Evolutionary conservation across 2,113 vertebrate species (phyloP).

Genomic region (Raja brachyura): DNA sequence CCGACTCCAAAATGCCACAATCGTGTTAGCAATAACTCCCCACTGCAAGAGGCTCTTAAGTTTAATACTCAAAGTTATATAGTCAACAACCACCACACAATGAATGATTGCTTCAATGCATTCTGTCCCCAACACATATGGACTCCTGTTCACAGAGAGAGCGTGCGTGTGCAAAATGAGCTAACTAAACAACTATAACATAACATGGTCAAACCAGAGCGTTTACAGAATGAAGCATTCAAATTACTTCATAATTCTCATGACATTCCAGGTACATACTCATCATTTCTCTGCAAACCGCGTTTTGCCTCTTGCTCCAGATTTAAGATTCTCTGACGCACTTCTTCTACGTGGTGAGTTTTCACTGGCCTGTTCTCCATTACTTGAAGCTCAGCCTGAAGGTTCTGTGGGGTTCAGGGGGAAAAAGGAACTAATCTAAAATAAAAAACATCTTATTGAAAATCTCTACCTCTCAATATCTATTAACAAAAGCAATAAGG

Average conservation of each 20-base stretch:
- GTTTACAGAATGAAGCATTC: not conserved
- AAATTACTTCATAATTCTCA: not conserved
- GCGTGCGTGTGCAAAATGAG: not conserved
- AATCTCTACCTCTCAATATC: not conserved
- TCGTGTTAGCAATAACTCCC: not conserved
- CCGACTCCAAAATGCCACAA: too few relatives aligned
- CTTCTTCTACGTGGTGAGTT: slow-evolving; percentile 43
- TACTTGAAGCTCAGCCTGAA: slow-evolving; percentile 42
- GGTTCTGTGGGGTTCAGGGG: not conserved
- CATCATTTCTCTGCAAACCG: slow-evolving; percentile 51
- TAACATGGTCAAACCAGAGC: too few relatives aligned
- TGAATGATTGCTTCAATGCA: not conserved
- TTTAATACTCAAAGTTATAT: not conserved
- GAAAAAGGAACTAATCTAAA: not conserved
- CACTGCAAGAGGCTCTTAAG: not conserved
- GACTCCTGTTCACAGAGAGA: not conserved
- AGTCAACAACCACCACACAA: not conserved
- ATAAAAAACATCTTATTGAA: not conserved
- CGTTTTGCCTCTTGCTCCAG: slow-evolving; percentile 44
- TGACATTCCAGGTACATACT: slow-evolving; percentile 42
- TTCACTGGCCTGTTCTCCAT: slow-evolving; percentile 38
- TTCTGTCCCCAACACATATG: not conserved
- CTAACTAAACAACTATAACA: not conserved
- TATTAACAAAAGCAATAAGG: not conserved
- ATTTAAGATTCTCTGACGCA: slow-evolving; percentile 44